phyloP scores from a whole-genome alignment of 2,888 invertebrate species.

The Aricia artaxerxes region DNA sequence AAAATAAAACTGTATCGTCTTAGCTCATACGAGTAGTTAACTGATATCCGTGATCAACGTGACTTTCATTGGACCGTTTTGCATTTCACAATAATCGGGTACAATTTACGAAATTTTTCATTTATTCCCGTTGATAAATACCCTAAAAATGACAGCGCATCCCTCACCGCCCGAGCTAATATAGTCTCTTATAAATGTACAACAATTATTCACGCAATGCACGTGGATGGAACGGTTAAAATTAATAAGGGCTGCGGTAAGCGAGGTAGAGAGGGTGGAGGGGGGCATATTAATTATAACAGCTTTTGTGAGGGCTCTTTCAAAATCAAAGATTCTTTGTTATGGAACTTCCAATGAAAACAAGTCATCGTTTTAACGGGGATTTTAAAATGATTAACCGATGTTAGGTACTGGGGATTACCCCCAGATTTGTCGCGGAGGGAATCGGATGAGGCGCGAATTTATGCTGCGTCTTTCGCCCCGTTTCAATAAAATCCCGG shows the following conservation, averaged over 20 bases:
- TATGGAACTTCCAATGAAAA: not conserved
- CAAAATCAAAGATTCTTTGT: not conserved
- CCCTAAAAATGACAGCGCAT: not conserved
- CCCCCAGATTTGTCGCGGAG: not conserved
- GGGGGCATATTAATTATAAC: not conserved
- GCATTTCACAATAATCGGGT: not conserved
- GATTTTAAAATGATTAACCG: slow-evolving; percentile 3
- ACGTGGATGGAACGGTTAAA: not conserved
- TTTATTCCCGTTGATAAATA: not conserved
- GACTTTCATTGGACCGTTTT: not conserved
- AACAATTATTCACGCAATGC: not conserved
- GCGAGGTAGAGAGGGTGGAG: not conserved
- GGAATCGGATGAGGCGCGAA: not conserved
- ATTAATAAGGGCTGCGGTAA: not conserved
- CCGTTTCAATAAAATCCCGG: not conserved
- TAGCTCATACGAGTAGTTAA: too few relatives aligned
- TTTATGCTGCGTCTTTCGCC: not conserved
- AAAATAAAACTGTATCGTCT: not conserved
- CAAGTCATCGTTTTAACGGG: not conserved
- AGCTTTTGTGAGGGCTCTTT: not conserved
- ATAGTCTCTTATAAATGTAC: not conserved
- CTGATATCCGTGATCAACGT: not conserved
- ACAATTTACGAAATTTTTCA: not conserved
- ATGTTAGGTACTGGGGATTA: not conserved
- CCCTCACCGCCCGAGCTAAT: not conserved